Evolutionary conservation across 2,113 vertebrate species (phyloP), one percentile per base, ranked within the genome.

Genomic region (Glaucomys volans): DNA sequence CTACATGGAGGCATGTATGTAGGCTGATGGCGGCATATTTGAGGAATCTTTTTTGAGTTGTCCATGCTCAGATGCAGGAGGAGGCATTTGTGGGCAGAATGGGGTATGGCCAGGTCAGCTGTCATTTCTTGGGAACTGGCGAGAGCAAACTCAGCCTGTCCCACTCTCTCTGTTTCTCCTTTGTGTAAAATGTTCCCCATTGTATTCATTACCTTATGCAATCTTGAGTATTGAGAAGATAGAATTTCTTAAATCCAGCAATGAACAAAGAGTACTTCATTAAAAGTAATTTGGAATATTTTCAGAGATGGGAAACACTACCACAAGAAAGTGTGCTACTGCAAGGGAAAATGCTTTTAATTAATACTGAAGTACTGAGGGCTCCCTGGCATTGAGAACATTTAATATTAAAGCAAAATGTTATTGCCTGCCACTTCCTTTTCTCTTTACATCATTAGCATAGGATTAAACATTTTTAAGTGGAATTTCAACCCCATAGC

Each of bases 401-500:
- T 66, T 94, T 84, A 85, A 79, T 90, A 83, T 90, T 80, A 97
- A 95, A 82, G 37, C 75, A 69, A 76, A 95, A 88, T 89, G 77
- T 84, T 94, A 72, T 75, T 47, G 82, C 50, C 75, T 84, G 77
- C 54, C n/a, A 37, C 42, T 96, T 97, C 62, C 32, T 80, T 85
- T 97, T 91, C 93, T 79, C 37, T 96, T 95, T 87, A 86, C 26
- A 86, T 52, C 74, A 97, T 96, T 96, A 96, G 95, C 93, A 96
- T 94, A 64, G 66, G 74, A 95, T 90, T 91, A 94, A 86, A 94
- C 67, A 62, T n/a, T 81, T 90, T 93, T 75, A 93, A 96, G 90
- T 67, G 37, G n/a, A 28, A 81, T 93, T 95, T 96, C 75, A 95
- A 90, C 77, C 83, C 47, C 91, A 74, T 69, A 93, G 72, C 91